These are phyloP conservation scores for Oxygymnocypris stewartii DNA, from an alignment of 2,113 vertebrate genomes.

Conservation along the genomic window DNA sequence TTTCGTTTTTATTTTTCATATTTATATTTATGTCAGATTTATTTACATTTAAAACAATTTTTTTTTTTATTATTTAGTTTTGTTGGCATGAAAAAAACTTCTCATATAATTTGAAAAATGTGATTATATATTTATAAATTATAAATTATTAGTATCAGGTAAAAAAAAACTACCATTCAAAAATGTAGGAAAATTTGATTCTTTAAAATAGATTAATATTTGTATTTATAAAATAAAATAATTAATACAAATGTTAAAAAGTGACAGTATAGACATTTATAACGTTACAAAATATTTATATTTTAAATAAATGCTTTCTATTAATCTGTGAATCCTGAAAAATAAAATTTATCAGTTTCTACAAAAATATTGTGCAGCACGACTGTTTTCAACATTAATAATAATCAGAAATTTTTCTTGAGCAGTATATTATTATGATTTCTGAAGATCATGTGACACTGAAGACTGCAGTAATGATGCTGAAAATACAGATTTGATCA, in stretches of 20 bases:
- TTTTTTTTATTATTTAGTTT: background rate
- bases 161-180: background rate
- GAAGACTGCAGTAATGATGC: background rate
- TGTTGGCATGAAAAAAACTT: background rate
- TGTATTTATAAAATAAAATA: background rate
- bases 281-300: too few species aligned
- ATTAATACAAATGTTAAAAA: too few species aligned
- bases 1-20: too few species aligned
- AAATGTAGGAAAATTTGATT: background rate
- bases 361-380: too few species aligned
- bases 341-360: too few species aligned
- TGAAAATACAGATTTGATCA: background rate
- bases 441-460: background rate
- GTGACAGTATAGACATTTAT: too few species aligned
- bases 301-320: too few species aligned
- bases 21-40: too few species aligned
- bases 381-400: too few species aligned
- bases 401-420: too few species aligned
- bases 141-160: background rate
- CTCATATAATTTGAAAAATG: background rate
- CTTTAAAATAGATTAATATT: background rate
- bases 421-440: background rate
- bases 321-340: too few species aligned
- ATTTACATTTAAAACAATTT: background rate
- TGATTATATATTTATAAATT: too few species aligned